Base-by-base conservation (phyloP, 2,113 vertebrate genomes). In the Chascanopsetta lugubris region DNA sequence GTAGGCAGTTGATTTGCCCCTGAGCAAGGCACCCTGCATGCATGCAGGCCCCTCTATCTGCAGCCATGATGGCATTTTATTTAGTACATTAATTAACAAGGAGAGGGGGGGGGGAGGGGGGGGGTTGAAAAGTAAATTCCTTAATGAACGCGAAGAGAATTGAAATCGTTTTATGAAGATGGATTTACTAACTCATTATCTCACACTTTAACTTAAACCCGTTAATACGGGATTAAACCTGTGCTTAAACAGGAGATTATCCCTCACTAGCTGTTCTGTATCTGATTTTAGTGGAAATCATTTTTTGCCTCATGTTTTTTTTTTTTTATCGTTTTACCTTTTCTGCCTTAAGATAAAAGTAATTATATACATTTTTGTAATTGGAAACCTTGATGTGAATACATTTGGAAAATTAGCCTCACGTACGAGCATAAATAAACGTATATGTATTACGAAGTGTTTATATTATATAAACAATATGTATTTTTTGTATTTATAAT, bases 11-110 rank as follows among this genome's bases (percentile, higher is more conserved):
- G 79, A 34, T 32, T 61, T 74, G 60, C 80, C 82, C 68, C 66
- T 86, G 88, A 87, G 85, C 87, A 86, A 85, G 85, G 85, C 89
- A 89, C n/a, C n/a, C n/a, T n/a, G n/a, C n/a, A n/a, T n/a, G n/a
- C n/a, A n/a, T n/a, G 87, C 86, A 82, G 77, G 81, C 75, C 66
- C n/a, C 26, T 38, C 71, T 83, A 85, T 85, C 82, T 87, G 87
- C 75, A 36, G 53, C 29, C 77, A 79, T 83, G 85, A 85, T 77
- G 85, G 86, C 75, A 87, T 87, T 87, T 82, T 66, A 53, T 80
- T 71, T 45, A n/a, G n/a, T n/a, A n/a, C n/a, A 72, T 70, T 78
- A 78, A 76, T 70, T 46, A 30, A n/a, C 18, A 61, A 67, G 10
- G 11, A 9, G 17, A 26, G 11, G n/a, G n/a, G n/a, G n/a, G n/a